A percentile compares a stretch with the other conserved stretches of the same genome.
Conservation (phyloP, 2,888 invertebrate genomes). For the Pristionchus arcanus region DNA sequence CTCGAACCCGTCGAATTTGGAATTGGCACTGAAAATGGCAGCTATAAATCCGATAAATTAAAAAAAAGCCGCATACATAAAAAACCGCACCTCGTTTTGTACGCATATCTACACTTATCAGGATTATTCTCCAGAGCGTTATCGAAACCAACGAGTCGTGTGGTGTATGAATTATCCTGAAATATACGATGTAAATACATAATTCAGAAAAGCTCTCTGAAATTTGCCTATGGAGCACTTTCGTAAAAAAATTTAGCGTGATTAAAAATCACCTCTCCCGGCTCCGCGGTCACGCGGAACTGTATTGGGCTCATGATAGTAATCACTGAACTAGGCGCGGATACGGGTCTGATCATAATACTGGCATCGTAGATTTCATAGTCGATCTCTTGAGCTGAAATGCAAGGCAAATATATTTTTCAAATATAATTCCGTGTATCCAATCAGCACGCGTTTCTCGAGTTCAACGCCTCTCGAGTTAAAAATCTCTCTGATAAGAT, state of each 20-base stretch:
- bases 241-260: not conserved
- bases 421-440: too few species aligned
- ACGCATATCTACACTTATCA: not conserved
- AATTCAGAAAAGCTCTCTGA: not conserved
- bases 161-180: not conserved
- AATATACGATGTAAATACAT: not conserved
- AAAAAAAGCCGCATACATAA: too few species aligned
- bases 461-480: too few species aligned
- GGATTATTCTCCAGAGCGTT: not conserved
- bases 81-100: not conserved
- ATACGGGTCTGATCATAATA: not conserved
- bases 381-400: not conserved
- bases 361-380: slow-evolving; percentile 15
- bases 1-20: not conserved
- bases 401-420: too few species aligned
- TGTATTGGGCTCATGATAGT: not conserved
- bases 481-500: too few species aligned
- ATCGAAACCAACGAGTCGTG: slow-evolving; percentile 23
- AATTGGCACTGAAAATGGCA: not conserved
- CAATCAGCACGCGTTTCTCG: too few species aligned
- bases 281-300: not conserved
- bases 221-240: not conserved
- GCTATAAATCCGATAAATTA: too few species aligned
- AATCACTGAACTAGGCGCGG: not conserved
- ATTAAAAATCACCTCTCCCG: not conserved